Conservation (phyloP, 2,113 vertebrate genomes). For the Apaloderma vittatum region DNA sequence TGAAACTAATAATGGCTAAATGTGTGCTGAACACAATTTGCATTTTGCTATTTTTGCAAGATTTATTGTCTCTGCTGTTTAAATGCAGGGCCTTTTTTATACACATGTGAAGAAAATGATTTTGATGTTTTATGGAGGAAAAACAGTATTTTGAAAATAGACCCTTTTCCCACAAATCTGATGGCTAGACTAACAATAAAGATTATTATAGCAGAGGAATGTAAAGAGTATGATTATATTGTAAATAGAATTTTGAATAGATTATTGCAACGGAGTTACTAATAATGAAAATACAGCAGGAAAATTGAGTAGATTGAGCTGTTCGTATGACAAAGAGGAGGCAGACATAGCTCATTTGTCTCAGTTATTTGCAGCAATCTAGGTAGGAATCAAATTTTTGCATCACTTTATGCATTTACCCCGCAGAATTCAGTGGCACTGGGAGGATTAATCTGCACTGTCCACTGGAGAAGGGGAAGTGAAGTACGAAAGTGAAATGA, state of each 20-base stretch:
- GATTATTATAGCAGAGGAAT: neutral
- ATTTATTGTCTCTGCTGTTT: neutral
- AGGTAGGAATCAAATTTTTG: neutral
- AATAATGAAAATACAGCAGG: neutral
- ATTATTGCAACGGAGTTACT: neutral
- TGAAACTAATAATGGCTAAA: neutral
- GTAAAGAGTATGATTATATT: neutral
- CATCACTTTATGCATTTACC: neutral
- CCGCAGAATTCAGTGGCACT: neutral
- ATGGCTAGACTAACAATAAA: neutral
- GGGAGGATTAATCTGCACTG: neutral
- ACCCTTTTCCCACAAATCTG: rapidly evolving
- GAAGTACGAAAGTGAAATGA: neutral
- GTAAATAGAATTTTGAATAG: neutral
- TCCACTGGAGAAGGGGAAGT: neutral
- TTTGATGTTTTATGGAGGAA: neutral
- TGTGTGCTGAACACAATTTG: neutral
- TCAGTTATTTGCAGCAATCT: neutral
- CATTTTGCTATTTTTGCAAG: neutral
- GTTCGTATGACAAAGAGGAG: neutral
- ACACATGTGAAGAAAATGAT: neutral
- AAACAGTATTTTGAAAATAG: neutral
- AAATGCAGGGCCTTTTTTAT: neutral
- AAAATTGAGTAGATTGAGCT: neutral
- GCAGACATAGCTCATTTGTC: neutral